Evolutionary conservation across 2,113 vertebrate genomes (phyloP).

Genomic region (Tretioscincus oriximinensis): DNA sequence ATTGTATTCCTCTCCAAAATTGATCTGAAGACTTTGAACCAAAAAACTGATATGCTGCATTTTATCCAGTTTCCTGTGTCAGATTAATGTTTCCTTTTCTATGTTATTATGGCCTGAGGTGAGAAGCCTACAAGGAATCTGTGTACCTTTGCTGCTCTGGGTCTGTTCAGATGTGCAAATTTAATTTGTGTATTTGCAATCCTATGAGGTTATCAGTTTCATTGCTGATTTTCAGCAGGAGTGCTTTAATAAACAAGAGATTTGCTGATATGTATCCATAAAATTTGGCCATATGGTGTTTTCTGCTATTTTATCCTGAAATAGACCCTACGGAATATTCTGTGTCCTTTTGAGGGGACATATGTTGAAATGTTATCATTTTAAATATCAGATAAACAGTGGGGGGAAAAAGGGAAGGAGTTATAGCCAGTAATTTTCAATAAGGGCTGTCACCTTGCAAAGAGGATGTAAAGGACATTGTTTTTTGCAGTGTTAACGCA

Average conservation of each 20-base stretch:
- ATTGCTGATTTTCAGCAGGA: conserved; percentile 21
- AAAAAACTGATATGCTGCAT: not conserved
- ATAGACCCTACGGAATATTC: not conserved
- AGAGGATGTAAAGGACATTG: conserved; percentile 1
- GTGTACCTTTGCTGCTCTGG: not conserved
- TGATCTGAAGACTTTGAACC: not conserved
- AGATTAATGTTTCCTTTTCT: conserved; percentile 3
- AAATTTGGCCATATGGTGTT: not conserved
- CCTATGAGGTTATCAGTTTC: conserved; percentile 23
- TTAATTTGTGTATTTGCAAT: conserved; percentile 32
- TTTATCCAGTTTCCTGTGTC: not conserved
- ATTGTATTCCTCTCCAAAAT: not conserved
- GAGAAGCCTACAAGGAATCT: conserved; percentile 17
- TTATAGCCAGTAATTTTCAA: not conserved
- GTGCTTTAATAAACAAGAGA: not conserved
- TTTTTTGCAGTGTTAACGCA: conserved; percentile 20
- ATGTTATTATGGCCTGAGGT: not conserved
- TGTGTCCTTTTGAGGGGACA: not conserved
- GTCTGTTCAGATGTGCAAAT: not conserved
- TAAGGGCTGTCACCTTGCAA: not conserved
- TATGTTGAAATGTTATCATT: not conserved
- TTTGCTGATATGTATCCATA: not conserved
- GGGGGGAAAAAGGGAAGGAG: not conserved
- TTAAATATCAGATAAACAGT: conserved; percentile 31
- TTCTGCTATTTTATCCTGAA: not conserved